phyloP scores from a whole-genome alignment of 2,888 invertebrate genomes.

The Tenthredo livida region DNA sequence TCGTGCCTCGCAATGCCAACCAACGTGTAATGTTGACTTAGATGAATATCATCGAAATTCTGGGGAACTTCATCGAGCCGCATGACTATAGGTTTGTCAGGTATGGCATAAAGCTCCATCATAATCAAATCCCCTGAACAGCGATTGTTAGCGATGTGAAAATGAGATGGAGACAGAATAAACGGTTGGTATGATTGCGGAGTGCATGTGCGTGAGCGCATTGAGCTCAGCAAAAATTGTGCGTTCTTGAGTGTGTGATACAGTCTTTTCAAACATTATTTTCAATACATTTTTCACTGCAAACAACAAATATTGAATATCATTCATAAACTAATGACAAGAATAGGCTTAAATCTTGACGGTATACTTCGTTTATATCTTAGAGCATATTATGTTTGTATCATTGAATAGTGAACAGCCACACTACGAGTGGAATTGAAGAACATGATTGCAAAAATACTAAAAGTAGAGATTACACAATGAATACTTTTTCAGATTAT shows the following conservation, averaged over 20 bases:
- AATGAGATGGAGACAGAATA: neutral
- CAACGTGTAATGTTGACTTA: neutral
- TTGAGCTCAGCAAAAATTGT: neutral
- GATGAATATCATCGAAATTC: neutral
- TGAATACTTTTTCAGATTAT: no score
- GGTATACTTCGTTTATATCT: neutral
- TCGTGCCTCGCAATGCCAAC: neutral
- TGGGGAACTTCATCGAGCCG: neutral
- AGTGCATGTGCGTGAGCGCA: constrained; percentile 12
- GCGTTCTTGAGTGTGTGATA: no score
- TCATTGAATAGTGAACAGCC: no score
- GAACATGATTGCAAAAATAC: no score
- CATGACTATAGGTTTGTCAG: neutral
- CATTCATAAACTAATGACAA: neutral
- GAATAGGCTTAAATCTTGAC: neutral
- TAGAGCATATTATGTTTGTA: no score
- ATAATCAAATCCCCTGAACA: neutral
- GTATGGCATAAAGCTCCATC: neutral
- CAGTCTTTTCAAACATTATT: neutral
- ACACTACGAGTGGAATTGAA: no score
- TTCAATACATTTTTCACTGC: neutral
- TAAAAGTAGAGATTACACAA: no score
- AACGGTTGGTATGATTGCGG: neutral
- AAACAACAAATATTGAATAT: neutral
- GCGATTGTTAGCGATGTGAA: neutral